Evolutionary conservation across 2,888 invertebrate genomes (phyloP), one percentile per base, ranked within the genome.

Genomic region (Himalopsyche tibetana): DNA sequence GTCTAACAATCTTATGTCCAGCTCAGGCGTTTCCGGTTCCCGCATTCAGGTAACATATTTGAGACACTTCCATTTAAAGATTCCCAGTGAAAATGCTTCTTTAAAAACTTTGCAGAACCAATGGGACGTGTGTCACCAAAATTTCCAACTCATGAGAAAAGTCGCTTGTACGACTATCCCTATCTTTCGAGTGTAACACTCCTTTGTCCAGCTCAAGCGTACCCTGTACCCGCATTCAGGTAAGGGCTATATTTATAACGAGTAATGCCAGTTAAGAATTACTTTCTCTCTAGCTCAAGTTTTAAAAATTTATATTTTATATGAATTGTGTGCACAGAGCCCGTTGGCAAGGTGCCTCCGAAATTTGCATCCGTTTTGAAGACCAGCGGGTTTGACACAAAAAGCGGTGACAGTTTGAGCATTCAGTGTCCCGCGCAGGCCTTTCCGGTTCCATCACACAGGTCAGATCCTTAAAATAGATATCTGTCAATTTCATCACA

Each of bases 81-180:
- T 6, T 3, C 51, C 4, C 15, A 38, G 74, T 74, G 36, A 74
- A 38, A 15, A 36, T 74, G 38, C 74, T 74, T 74, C 74, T 28
- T 38, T 69, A 69, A 69, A 74, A 36, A 74, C 74, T 38, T 74
- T 36, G 45, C 91, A 96, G 96, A 96, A 94, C 96, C 97, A 89
- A 95, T 96, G 92, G 96, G 96, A 92, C 95, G 95, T 91, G 95
- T 96, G 88, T 94, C 95, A 89, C 96, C 96, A 89, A 96, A 95
- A 90, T 92, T 93, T 90, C 92, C 92, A 88, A 91, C 91, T 88
- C 91, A 92, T 91, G 92, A 92, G 90, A 92, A 91, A 90, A 91
- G 92, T 90, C 91, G 92, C 89, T 91, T 92, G 85, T 93, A 92
- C 89, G 91, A 91, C 91, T 92, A 91, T 90, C 90, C 91, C 88